Base-by-base conservation (phyloP, 35 echinoderm and acorn worm species). In the Chiridota heheva region DNA sequence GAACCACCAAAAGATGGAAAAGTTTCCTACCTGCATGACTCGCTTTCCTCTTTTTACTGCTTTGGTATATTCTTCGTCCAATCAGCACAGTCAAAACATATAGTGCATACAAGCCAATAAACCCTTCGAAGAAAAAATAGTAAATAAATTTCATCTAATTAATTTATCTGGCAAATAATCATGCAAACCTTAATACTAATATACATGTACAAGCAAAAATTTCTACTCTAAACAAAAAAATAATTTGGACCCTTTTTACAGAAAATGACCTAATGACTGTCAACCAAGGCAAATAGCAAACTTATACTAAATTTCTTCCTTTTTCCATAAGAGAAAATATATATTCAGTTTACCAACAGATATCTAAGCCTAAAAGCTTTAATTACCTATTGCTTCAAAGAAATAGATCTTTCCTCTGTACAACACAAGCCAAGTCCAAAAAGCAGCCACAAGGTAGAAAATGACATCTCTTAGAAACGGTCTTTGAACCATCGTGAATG, bases 361-460 rank as follows among this genome's bases (percentile, higher is more conserved):
- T n/a, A n/a, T n/a, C n/a, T n/a, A n/a, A 31, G 16, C n/a, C n/a
- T 67, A 36, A n/a, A 17, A 37, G 18, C 24, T 37, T 18, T 29
- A 1, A 46, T 61, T 80, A 93, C 90, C 88, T 44, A 96, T 31
- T 25, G 93, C 87, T 84, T 90, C 83, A 22, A 39, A 67, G 2
- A 84, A 34, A 44, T 33, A 34, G 56, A 97, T 91, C 22, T 80
- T 56, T 15, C 73, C 70, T 25, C 68, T 58, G 25, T 87, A 91
- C 18, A 98, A 40, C 44, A 98, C 70, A 51, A 66, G 58, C 49
- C 84, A 98, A 7, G 87, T 90, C 95, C 95, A 98, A 63, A 88
- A 98, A 7, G 81, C 95, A n/a, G 95, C 95, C 24, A 44, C 95
- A 5, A 98, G 38, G 81, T 98, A 98, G 81, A 98, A 98, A 31